Conservation (phyloP, 2,113 vertebrate species). For the Phasianus colchicus region DNA sequence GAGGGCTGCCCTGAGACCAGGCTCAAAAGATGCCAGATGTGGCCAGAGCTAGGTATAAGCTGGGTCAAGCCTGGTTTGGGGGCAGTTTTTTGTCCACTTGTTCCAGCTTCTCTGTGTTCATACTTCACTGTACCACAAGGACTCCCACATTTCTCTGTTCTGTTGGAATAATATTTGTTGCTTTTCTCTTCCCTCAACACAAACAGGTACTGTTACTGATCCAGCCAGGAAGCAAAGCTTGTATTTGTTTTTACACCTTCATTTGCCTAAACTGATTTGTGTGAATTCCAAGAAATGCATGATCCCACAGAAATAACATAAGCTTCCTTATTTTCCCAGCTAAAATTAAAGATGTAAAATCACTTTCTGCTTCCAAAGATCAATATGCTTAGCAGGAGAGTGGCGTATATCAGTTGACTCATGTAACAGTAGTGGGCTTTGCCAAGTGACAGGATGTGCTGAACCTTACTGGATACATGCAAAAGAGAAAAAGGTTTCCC, state of each 20-base stretch:
- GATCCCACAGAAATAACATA: background rate
- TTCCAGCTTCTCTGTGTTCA: background rate
- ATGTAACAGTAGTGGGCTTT: conserved; percentile 5
- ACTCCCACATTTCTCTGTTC: background rate
- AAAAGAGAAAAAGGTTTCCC: conserved; percentile 9
- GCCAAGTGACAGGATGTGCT: conserved; percentile 2
- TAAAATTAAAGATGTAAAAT: background rate
- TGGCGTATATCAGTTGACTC: conserved; percentile 8
- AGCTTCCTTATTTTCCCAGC: background rate
- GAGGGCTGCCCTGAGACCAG: background rate
- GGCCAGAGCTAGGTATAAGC: background rate
- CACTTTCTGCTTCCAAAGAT: background rate
- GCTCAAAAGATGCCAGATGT: background rate
- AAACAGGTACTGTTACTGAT: background rate
- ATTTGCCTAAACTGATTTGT: background rate
- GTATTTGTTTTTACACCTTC: background rate
- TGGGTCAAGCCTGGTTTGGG: background rate
- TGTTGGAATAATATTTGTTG: background rate
- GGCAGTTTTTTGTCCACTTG: background rate
- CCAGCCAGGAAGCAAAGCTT: background rate
- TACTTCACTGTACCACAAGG: background rate
- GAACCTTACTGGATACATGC: background rate
- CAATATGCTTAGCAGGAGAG: background rate
- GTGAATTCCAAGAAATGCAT: background rate
- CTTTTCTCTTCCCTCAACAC: background rate